Percentiles rank a stretch among this genome's conserved stretches.
Evolutionary conservation across 2,797 vertebrate species (phyloP).

Genomic region (Geotrypetes seraphini): DNA sequence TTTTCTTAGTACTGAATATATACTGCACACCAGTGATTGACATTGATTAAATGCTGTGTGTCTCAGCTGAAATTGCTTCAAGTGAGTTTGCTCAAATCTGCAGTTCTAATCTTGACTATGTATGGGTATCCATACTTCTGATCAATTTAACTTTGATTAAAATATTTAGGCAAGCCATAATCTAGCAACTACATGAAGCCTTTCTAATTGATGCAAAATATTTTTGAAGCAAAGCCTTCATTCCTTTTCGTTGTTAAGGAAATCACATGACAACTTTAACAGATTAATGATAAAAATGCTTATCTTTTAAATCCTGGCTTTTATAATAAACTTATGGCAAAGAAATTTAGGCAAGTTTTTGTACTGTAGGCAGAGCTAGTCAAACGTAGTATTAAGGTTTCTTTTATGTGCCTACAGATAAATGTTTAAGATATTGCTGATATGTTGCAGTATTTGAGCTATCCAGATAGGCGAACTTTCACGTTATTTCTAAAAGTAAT

Average conservation of each 20-base stretch:
- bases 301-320: no score
- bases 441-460: slow-evolving; percentile 12
- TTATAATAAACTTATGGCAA: slow-evolving; percentile 9
- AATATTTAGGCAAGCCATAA: no score
- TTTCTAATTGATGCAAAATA: no score
- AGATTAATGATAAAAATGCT: no score
- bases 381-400: slow-evolving; percentile 3
- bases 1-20: slow-evolving; percentile 34
- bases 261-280: no score
- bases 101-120: neutral
- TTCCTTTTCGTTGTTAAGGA: no score
- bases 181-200: no score
- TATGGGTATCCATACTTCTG: slow-evolving; percentile 16
- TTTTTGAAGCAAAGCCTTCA: no score
- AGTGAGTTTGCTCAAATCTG: slow-evolving; percentile 1
- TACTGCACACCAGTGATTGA: slow-evolving; percentile 37
- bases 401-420: no score
- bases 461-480: slow-evolving; percentile 11
- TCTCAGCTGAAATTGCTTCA: slow-evolving; percentile 13
- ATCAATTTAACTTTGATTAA: slow-evolving; percentile 9
- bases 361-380: neutral
- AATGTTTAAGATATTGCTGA: slow-evolving; percentile 13
- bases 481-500: neutral
- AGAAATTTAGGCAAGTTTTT: slow-evolving; percentile 17
- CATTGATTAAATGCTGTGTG: slow-evolving; percentile 30